Evolutionary conservation across 2,113 vertebrate genomes (phyloP).

Genomic region (Leiothrix lutea): DNA sequence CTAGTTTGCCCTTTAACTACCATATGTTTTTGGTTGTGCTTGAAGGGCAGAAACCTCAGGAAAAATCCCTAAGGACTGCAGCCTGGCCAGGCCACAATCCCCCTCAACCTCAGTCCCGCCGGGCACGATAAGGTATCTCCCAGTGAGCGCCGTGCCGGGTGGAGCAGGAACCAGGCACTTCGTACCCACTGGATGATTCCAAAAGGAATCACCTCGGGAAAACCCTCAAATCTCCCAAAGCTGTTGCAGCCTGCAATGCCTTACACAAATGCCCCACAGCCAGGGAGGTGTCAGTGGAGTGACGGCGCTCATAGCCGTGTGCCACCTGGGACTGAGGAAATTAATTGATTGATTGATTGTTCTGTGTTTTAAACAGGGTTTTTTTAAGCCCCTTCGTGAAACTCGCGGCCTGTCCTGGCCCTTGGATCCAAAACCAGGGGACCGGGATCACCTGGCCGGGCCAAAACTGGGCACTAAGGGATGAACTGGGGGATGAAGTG

Average conservation of each 20-base stretch:
- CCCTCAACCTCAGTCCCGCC: accelerated
- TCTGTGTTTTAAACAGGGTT: accelerated
- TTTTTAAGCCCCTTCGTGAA: neutral
- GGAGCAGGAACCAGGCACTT: neutral
- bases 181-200: accelerated
- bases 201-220: accelerated
- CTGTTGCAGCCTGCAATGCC: accelerated
- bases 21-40: accelerated
- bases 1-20: neutral
- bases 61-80: neutral
- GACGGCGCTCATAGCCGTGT: accelerated
- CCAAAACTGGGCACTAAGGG: too few relatives aligned
- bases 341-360: accelerated
- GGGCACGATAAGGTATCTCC: accelerated
- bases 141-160: accelerated
- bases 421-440: neutral
- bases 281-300: accelerated
- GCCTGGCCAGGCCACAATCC: accelerated
- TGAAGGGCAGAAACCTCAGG: neutral
- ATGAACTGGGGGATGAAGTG: neutral
- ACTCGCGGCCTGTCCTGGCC: neutral
- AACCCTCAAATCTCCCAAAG: neutral
- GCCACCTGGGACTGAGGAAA: accelerated
- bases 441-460: neutral
- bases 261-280: accelerated